Conservation (phyloP, 2,113 vertebrate genomes). For the Loxodonta africana region DNA sequence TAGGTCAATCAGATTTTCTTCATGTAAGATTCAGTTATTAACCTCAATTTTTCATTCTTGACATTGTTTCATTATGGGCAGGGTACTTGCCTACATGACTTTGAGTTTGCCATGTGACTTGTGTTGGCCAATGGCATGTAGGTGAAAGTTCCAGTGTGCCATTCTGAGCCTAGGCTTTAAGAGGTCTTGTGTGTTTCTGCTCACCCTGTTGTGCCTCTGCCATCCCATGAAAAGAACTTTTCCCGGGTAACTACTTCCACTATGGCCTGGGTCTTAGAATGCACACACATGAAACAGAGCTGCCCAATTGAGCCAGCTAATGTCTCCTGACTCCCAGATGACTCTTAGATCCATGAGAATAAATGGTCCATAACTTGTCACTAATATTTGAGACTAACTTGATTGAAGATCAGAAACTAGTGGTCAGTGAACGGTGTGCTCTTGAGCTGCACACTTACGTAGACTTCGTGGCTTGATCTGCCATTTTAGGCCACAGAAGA, state of each 20-base stretch:
- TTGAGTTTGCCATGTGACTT: not conserved
- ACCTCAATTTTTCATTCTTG: not conserved
- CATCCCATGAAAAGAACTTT: not conserved
- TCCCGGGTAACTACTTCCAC: not conserved
- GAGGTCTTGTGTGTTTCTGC: not conserved
- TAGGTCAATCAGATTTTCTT: constrained; percentile 30
- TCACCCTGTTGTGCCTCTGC: not conserved
- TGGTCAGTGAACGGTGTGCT: not conserved
- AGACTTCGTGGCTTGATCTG: not conserved
- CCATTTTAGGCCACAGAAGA: not conserved
- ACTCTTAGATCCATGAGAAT: not conserved
- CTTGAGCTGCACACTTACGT: not conserved
- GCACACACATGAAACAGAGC: not conserved
- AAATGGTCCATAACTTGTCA: not conserved
- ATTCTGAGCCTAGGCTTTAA: constrained; percentile 2
- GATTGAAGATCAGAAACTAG: not conserved
- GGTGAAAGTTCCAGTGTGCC: not conserved
- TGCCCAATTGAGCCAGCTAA: not conserved
- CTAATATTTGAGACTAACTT: constrained; percentile 6
- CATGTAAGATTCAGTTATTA: not conserved
- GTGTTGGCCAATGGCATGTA: not conserved
- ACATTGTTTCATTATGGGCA: not conserved
- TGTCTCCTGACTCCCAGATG: not conserved
- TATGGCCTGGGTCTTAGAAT: not conserved
- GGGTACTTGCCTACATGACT: not conserved